Evolutionary conservation across 2,888 invertebrate species (phyloP).

Genomic region (Kuschelorhynchus macadamiae): DNA sequence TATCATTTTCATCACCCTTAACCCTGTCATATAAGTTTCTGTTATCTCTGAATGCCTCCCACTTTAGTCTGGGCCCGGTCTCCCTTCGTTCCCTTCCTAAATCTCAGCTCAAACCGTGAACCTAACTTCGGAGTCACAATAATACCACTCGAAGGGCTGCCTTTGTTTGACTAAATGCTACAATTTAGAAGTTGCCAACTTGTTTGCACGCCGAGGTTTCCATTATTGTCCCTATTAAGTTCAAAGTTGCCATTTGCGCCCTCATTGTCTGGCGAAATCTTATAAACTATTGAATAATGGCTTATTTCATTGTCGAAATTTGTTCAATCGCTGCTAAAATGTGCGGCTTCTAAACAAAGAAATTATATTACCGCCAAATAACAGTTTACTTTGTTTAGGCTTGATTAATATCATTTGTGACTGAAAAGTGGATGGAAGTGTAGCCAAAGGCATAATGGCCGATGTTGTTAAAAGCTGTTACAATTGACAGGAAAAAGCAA

Average conservation of each 20-base stretch:
- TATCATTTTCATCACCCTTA: conserved; percentile 70
- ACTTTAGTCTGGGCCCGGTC: conserved; percentile 41
- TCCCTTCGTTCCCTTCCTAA: conserved; percentile 26
- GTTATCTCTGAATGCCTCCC: conserved; percentile 63
- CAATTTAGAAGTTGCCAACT: conserved; percentile 69
- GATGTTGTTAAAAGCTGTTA: too few species aligned
- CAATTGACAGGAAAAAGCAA: too few species aligned
- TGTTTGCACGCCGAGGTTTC: conserved; percentile 67
- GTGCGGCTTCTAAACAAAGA: conserved; percentile 45
- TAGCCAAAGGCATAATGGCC: conserved; percentile 2
- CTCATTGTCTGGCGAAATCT: conserved; percentile 68
- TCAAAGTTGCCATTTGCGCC: conserved; percentile 68
- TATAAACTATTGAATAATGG: conserved; percentile 68
- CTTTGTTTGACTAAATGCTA: conserved; percentile 69
- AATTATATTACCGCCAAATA: conserved; percentile 34
- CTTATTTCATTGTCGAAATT: conserved; percentile 57
- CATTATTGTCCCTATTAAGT: conserved; percentile 69
- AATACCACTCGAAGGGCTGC: conserved; percentile 61
- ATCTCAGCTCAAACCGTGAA: conserved; percentile 57
- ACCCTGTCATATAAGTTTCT: conserved; percentile 70
- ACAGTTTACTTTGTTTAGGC: conserved; percentile 34
- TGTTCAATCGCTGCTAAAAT: conserved; percentile 48
- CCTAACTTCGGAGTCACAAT: conserved; percentile 62
- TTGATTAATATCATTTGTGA: conserved; percentile 22
- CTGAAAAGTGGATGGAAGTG: conserved; percentile 15